Conservation (phyloP, 2,888 invertebrate genomes). For the Leistus spinibarbis region DNA sequence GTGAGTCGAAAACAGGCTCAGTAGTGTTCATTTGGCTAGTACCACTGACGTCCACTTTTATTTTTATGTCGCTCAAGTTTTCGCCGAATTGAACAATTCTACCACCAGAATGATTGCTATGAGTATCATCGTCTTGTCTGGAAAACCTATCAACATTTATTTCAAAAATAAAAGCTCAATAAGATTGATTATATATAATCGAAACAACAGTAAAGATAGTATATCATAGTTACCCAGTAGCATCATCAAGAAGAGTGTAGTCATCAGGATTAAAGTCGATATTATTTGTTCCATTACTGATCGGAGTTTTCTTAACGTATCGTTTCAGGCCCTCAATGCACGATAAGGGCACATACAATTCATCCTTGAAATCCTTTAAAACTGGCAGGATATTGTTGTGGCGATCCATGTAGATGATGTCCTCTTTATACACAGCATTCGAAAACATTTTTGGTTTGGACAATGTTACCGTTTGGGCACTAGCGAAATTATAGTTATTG, state of each 20-base stretch:
- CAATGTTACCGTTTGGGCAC: neutral
- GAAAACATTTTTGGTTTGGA: neutral
- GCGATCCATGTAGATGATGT: neutral
- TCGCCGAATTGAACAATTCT: neutral
- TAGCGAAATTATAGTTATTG: neutral
- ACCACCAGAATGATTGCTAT: neutral
- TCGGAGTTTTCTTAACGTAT: neutral
- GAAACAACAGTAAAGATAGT: too few relatives aligned
- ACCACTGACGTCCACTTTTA: neutral
- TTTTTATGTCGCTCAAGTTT: neutral
- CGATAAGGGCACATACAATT: neutral
- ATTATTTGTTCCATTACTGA: neutral
- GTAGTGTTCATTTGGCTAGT: neutral
- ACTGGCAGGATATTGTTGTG: neutral
- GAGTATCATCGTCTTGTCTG: neutral
- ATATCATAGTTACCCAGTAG: neutral
- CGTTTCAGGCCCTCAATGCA: neutral
- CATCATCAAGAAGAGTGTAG: neutral
- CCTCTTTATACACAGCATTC: neutral
- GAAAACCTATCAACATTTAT: too few relatives aligned
- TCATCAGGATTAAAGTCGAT: neutral
- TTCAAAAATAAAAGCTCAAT: too few relatives aligned
- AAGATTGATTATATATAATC: too few relatives aligned
- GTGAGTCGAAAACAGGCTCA: neutral
- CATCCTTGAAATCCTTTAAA: neutral